These are phyloP conservation scores for Quadroppia sp. DNA, from an alignment of 2,888 invertebrate genomes.

Conservation along the genomic window DNA sequence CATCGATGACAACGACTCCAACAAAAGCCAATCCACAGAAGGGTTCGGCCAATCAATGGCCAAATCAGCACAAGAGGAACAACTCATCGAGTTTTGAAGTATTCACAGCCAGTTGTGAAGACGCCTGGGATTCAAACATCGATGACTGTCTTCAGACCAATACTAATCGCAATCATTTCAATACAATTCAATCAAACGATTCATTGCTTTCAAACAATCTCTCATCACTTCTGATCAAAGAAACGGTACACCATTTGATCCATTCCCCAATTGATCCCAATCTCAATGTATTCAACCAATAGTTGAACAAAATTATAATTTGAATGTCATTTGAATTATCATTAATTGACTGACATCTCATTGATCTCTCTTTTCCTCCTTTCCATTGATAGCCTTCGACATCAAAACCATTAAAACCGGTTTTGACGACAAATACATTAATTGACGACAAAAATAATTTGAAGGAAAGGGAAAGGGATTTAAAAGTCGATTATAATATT, in stretches of 20 bases:
- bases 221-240: conserved; percentile 37
- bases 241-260: conserved; percentile 32
- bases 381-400: conserved; percentile 24
- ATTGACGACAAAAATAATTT: background rate
- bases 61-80: conserved; percentile 12
- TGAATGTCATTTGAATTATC: no score
- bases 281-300: no score
- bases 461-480: background rate
- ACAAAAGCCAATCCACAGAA: background rate
- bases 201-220: background rate
- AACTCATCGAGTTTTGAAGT: conserved; percentile 39
- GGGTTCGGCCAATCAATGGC: background rate
- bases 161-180: conserved; percentile 8
- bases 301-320: no score
- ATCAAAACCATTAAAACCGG: conserved; percentile 22
- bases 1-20: conserved; percentile 10
- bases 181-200: background rate
- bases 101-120: conserved; percentile 43
- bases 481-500: background rate
- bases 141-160: conserved; percentile 37
- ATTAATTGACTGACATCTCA: no score
- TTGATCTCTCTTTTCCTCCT: background rate
- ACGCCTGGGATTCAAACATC: conserved; percentile 42
- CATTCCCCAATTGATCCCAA: no score
- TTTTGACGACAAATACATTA: conserved; percentile 1